Base-by-base conservation (phyloP, 2,888 invertebrate species). In the Emmelina monodactyla region DNA sequence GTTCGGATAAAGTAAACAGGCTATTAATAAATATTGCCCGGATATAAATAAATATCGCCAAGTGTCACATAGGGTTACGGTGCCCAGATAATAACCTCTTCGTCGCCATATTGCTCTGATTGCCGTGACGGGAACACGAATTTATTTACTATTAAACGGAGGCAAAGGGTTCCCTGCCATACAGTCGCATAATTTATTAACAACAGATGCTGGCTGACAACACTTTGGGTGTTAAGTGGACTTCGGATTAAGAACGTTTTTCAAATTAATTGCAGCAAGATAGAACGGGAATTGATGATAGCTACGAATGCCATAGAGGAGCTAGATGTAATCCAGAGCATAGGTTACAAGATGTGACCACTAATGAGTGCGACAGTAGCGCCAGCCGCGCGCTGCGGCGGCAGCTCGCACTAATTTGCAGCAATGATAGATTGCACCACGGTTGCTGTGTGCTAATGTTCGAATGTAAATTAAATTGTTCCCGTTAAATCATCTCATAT, bases 351-450 rank as follows among this genome's bases (percentile, higher is more conserved):
- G 49, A 50, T 55, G 55, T 52, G 53, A 72, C 73, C 75, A 51
- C 78, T 76, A 76, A 76, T 75, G 76, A 76, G 69, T 50, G 64
- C 69, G 62, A 63, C 72, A 66, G 65, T 60, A 58, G 71, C 70
- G 68, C 65, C 53, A 52, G 53, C 64, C 57, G 67, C 66, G 57
- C 46, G 54, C 46, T 62, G 76, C 55, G 76, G 72, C 57, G 45
- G 52, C 53, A 49, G 58, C 58, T 62, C 58, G 66, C 70, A 75
- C 75, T 70, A 76, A 73, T 76, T 64, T n/a, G 55, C 55, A 52
- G 46, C 49, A 39, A 60, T 73, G 76, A 76, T 75, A 70, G 70
- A 75, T 76, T 62, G 62, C 65, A 19, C 5, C 9, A 6, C 9
- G 19, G 5, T 19, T 19, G 5, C 19, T 19, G 19, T 5, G 9